These are phyloP conservation scores for Drosophila orosa DNA, from an alignment of 1,140 invertebrate species.

Conservation along the genomic window DNA sequence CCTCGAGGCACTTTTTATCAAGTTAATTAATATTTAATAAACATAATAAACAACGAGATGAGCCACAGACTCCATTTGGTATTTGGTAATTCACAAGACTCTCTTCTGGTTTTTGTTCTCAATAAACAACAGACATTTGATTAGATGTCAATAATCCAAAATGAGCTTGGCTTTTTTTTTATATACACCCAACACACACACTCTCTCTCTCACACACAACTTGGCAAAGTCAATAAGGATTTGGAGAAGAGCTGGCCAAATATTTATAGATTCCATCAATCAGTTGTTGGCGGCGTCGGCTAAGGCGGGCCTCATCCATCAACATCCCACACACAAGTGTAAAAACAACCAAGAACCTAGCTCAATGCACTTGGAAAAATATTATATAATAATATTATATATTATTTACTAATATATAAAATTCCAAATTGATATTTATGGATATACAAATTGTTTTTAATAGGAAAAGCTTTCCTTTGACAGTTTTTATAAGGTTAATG, in stretches of 20 bases:
- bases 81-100: neutral
- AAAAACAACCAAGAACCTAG: neutral
- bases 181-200: no score
- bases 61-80: neutral
- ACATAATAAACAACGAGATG: neutral
- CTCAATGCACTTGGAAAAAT: constrained; percentile 4
- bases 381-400: no score
- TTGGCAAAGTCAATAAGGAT: constrained; percentile 10
- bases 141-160: constrained; percentile 31
- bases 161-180: neutral
- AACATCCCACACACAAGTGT: neutral
- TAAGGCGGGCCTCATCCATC: constrained; percentile 16
- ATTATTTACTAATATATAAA: no score
- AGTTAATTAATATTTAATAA: constrained; percentile 14
- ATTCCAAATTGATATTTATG: no score
- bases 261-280: constrained; percentile 61
- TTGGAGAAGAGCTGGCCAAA: neutral
- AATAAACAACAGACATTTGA: constrained; percentile 41
- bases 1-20: no score
- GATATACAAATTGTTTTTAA: no score
- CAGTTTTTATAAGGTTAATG: no score
- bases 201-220: neutral
- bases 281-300: constrained; percentile 13
- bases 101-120: neutral
- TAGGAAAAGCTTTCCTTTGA: no score